Base-by-base conservation (phyloP, 2,797 vertebrate species). In the Notolepis coatsorum region DNA sequence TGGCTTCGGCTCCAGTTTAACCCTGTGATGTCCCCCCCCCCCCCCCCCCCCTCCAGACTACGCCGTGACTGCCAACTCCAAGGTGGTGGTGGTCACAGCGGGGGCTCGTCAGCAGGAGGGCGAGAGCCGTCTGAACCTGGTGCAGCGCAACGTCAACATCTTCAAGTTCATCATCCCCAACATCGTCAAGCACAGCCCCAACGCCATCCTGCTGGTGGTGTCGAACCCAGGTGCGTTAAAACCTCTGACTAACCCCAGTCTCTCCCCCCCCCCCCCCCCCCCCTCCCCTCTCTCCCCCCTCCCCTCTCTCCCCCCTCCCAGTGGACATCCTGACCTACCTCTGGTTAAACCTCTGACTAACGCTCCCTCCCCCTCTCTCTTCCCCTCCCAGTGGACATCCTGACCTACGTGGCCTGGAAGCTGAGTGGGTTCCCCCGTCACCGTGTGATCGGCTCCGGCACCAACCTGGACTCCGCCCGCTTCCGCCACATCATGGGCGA, bases 121-220 rank as follows among this genome's bases (percentile, higher is more conserved):
- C 43, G 97, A 99, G 87, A 99, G 97, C 87, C 95, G 97, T 5
- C 94, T 99, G 8, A 98, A 99, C 85, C 61, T 99, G 91, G 97
- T 99, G 54, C 96, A 99, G 90, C 95, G 97, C 53, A 99, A 99
- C 0, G 96, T 99, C 73, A 97, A 98, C 82, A 99, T 99, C 93
- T 98, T 99, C 84, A 99, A 99, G 87, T 97, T 96, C 84, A 98
- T 99, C 92, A 97, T 99, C 94, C 97, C 97, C 69, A 97, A 95
- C 51, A 89, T 99, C 2, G 96, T 98, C 60, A 99, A 99, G 84
- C 94, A 99, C 91, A 99, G 97, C 68, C 96, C 97, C 52, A 87
- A 98, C 88, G 96, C 94, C 90, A 96, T 95, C 84, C 84, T 99
- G 62, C 87, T 99, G 71, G 89, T 99, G 39, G 97, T 99, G 54